These are phyloP conservation scores for Homarus americanus DNA, from an alignment of 1,140 invertebrate species.

Conservation along the genomic window DNA sequence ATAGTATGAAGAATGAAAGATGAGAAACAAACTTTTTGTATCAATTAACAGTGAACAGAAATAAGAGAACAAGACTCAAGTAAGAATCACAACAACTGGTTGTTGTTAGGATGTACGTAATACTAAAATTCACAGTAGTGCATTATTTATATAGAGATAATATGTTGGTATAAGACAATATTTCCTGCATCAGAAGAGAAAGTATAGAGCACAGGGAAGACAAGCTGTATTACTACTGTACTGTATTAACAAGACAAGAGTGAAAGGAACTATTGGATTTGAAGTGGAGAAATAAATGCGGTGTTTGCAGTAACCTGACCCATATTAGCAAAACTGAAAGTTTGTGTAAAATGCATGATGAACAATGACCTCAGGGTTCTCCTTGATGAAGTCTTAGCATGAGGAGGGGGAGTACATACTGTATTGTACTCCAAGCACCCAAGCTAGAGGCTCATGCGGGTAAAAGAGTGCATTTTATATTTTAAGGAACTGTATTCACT, in stretches of 20 bases:
- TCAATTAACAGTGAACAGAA: neutral
- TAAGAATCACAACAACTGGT: neutral
- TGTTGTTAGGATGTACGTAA: neutral
- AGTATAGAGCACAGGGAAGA: conserved; percentile 3
- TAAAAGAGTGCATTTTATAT: too few species aligned
- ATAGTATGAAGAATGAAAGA: neutral
- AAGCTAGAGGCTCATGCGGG: too few species aligned
- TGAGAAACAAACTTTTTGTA: neutral
- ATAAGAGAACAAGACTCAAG: neutral
- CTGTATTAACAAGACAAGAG: neutral
- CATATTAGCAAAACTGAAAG: too few species aligned
- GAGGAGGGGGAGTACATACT: too few species aligned
- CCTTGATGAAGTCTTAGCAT: too few species aligned
- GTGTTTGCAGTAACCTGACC: too few species aligned
- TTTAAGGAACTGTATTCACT: too few species aligned
- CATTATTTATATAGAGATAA: neutral
- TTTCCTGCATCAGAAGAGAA: neutral
- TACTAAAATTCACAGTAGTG: neutral
- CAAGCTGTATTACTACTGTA: neutral
- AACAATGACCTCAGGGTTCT: too few species aligned
- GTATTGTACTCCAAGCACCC: too few species aligned
- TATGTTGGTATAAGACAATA: neutral
- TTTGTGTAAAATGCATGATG: too few species aligned
- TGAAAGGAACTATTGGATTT: neutral
- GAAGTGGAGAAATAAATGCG: too few species aligned